These are phyloP conservation scores for Diabrotica balteata DNA, from an alignment of 2,888 invertebrate genomes.

Conservation along the genomic window DNA sequence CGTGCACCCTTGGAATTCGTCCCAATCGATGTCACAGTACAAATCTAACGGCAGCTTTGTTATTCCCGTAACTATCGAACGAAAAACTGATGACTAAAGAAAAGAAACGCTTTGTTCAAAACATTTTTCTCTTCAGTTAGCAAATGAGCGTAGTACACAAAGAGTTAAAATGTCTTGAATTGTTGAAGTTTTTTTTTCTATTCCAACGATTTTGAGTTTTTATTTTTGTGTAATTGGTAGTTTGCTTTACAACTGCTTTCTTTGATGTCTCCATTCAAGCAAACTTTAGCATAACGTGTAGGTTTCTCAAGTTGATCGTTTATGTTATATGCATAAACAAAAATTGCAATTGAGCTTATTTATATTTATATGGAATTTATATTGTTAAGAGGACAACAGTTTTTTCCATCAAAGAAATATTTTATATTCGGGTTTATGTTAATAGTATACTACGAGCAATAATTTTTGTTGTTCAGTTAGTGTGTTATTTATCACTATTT, in stretches of 20 bases:
- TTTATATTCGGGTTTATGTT: no score
- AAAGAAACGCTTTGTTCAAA: constrained; percentile 15
- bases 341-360: no score
- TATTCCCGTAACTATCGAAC: constrained; percentile 11
- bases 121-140: constrained; percentile 14
- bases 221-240: constrained; percentile 9
- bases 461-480: no score
- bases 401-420: no score
- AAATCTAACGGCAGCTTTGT: constrained; percentile 5
- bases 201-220: not conserved
- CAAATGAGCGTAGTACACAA: constrained; percentile 14
- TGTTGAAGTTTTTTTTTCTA: constrained; percentile 10
- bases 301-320: no score
- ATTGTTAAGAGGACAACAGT: no score
- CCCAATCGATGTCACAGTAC: constrained; percentile 6
- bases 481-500: no score
- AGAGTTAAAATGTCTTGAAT: constrained; percentile 9
- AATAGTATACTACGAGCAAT: no score
- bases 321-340: no score
- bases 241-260: not conserved
- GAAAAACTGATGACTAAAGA: constrained; percentile 20
- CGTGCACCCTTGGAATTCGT: not conserved
- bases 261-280: not conserved
- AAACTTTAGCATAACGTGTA: not conserved
- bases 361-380: no score